Evolutionary conservation across 2,113 vertebrate genomes (phyloP), one percentile per base, ranked within the genome.

Genomic region (Cranoglanis bouderius): DNA sequence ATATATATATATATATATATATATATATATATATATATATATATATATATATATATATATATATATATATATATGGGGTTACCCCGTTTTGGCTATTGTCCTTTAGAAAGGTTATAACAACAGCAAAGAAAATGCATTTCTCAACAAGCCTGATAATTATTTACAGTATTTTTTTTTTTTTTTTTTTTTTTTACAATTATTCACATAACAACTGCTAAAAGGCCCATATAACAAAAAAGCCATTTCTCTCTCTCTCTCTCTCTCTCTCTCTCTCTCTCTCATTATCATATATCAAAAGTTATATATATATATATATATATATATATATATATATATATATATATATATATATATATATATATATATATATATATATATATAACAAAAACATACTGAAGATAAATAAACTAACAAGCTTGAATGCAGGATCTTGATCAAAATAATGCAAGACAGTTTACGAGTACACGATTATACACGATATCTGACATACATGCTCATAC

Each of bases 401-500:
- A 38, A 72, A 85, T 13, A 72, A 21, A 29, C 9, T 13, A 26
- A 63, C 21, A 84, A 24, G 35, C 38, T 84, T 61, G 13, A 67
- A 65, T 67, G 83, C 13, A 8, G 18, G 13, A 40, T 40, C 9
- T 35, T 40, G 55, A 46, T 61, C 0, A 51, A 53, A 53, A 55
- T 35, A 35, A 35, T 32, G n/a, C n/a, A 38, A 74, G 6, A 82
- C 78, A 78, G 43, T 18, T 14, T 14, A 32, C 29, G 24, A 16
- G 53, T 75, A 57, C 83, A 88, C 21, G 49, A 81, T 49, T 74
- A 63, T 49, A 87, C 83, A 49, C 88, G 82, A 55, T 57, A 83
- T 85, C 88, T 85, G 55, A 46, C 40, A 81, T 85, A 84, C 85
- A 89, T 91, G 38, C 78, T 82, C 29, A 85, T 49, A 77, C 67